Evolutionary conservation across 2,797 vertebrate species (phyloP).

Genomic region (Sebastes dallii): DNA sequence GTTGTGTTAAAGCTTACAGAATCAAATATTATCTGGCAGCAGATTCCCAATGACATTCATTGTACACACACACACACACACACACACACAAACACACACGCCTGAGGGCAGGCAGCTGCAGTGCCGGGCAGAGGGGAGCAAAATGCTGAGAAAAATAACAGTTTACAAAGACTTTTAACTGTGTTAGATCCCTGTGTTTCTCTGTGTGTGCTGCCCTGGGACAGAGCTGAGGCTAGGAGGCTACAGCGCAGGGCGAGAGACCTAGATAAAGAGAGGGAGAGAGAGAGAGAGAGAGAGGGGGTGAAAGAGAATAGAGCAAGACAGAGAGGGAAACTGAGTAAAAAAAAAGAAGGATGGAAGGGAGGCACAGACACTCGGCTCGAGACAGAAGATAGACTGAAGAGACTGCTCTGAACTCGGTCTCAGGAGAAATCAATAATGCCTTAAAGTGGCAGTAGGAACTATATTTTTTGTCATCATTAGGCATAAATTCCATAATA

Average conservation of each 20-base stretch:
- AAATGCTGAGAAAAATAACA: constrained; percentile 21
- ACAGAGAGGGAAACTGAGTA: not conserved
- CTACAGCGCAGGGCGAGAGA: not conserved
- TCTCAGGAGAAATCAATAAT: not conserved
- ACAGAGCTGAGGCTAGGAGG: not conserved
- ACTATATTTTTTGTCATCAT: too few species aligned
- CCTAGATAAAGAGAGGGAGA: not conserved
- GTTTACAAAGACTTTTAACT: constrained; percentile 18
- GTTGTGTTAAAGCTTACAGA: not conserved
- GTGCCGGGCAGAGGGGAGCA: not conserved
- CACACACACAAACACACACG: not conserved
- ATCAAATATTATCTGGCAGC: not conserved
- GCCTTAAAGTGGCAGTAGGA: too few species aligned
- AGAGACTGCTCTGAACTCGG: not conserved
- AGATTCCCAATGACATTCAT: not conserved
- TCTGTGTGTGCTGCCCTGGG: constrained; percentile 5
- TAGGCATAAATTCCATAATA: too few species aligned
- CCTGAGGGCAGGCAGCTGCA: constrained; percentile 16
- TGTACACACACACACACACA: not conserved
- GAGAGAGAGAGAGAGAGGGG: too few species aligned
- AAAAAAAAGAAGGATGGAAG: not conserved
- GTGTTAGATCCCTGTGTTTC: constrained; percentile 5
- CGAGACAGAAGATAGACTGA: not conserved
- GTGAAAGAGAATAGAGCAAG: not conserved
- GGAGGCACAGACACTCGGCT: not conserved